Conservation (phyloP, 2,888 invertebrate genomes). For the Dioctria linearis region DNA sequence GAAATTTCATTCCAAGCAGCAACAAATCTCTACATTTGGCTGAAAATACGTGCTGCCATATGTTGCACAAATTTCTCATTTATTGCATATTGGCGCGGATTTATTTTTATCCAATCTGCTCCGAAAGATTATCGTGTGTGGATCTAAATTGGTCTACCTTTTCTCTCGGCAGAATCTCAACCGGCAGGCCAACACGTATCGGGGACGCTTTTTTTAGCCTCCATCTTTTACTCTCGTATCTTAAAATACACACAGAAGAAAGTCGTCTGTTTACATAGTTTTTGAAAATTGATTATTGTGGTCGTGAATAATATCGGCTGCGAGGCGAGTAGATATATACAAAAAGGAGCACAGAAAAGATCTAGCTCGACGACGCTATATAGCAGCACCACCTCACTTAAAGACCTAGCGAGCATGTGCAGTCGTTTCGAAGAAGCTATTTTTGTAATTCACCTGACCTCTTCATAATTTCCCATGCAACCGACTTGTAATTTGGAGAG, state of each 20-base stretch:
- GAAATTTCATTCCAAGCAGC: too few species aligned
- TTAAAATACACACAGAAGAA: slow-evolving; percentile 42
- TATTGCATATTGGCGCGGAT: slow-evolving; percentile 18
- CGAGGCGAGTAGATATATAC: neutral
- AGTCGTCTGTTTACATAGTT: slow-evolving; percentile 25
- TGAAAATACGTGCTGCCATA: neutral
- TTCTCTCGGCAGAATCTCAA: slow-evolving; percentile 1
- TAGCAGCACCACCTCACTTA: too few species aligned
- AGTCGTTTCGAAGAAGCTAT: slow-evolving; percentile 39
- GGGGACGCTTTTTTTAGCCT: neutral
- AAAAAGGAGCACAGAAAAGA: neutral
- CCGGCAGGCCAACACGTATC: neutral
- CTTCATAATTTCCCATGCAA: slow-evolving; percentile 50
- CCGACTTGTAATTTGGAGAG: slow-evolving; percentile 15
- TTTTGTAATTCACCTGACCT: slow-evolving; percentile 52
- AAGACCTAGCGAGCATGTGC: slow-evolving; percentile 29
- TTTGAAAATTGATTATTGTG: slow-evolving; percentile 43
- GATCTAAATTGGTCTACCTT: slow-evolving; percentile 26
- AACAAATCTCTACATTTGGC: too few species aligned
- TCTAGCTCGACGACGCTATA: neutral
- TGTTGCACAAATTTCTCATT: slow-evolving; percentile 12
- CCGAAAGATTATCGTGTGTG: slow-evolving; percentile 2
- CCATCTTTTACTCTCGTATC: slow-evolving; percentile 5
- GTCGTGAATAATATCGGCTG: slow-evolving; percentile 8
- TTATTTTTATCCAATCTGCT: slow-evolving; percentile 22